Base-by-base conservation (phyloP, 2,113 vertebrate genomes). In the Sylvietta virens region DNA sequence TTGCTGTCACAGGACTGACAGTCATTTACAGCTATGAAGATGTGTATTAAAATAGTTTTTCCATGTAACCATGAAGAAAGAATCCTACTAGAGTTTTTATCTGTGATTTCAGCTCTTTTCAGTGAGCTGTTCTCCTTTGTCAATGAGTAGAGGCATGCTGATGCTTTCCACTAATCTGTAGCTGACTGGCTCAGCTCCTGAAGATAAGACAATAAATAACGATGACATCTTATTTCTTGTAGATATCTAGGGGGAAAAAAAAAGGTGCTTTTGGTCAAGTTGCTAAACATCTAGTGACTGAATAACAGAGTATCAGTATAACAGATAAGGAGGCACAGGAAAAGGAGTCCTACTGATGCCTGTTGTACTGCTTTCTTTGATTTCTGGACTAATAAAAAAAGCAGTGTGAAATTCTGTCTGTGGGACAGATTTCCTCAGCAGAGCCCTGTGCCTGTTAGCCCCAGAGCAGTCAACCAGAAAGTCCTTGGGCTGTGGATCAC, bases 251-350 rank as follows among this genome's bases (percentile, higher is more conserved):
- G 15, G 53, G 9, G 0, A 2, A 13, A 47, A 51, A 69, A 56
- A 73, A 48, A 37, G 4, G 13, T 66, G n/a, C 27, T 62, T 80
- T 96, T 90, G 58, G 45, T 86, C 70, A 85, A 81, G 51, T 96
- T 97, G 93, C 92, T 92, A 97, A 94, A 97, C 42, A 64, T 53
- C 64, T 94, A 85, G 88, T 95, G 70, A 96, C 85, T 95, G 82
- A 94, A 39, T 96, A 95, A 95, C 84, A 80, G 62, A 60, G 9
- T 76, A 42, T 64, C 39, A 12, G 64, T 67, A 6, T 60, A 83
- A 37, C 51, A 90, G 88, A 85, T 91, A 90, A 62, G 35, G n/a
- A 81, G 16, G 62, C 45, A 90, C 69, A 69, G 70, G 12, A 72
- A 92, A 82, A 60, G 42, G 42, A 70, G 33, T 64, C 7, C 4